phyloP scores from a whole-genome alignment of 2,888 invertebrate genomes.

The Corythucha ciliata region DNA sequence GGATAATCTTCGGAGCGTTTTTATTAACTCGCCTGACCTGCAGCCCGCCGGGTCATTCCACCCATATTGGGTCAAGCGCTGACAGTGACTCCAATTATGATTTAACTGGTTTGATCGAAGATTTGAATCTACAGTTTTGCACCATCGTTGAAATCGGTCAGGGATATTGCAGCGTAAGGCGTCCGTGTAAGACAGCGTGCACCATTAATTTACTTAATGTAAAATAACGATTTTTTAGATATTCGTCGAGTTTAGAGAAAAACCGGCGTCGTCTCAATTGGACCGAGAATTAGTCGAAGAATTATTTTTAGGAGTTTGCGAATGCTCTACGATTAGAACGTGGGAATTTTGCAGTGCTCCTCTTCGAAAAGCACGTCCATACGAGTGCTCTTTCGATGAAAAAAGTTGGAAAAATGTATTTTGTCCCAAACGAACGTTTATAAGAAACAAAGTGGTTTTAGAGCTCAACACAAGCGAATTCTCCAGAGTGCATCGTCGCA shows the following conservation, averaged over 20 bases:
- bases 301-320: constrained; percentile 44
- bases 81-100: constrained; percentile 24
- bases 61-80: too few species aligned
- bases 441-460: constrained; percentile 3
- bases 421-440: not conserved
- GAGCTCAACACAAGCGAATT: constrained; percentile 29
- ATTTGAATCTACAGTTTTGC: constrained; percentile 44
- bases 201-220: not conserved
- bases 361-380: constrained; percentile 37
- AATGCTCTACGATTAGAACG: constrained; percentile 40
- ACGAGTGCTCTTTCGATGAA: constrained; percentile 40
- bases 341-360: constrained; percentile 43
- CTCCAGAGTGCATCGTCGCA: constrained; percentile 42
- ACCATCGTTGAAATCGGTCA: constrained; percentile 45
- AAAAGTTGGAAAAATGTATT: constrained; percentile 26
- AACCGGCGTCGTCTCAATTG: constrained; percentile 16
- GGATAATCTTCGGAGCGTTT: too few species aligned
- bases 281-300: constrained; percentile 34
- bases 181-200: not conserved
- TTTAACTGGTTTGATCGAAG: constrained; percentile 24
- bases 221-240: constrained; percentile 28
- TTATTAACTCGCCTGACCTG: too few species aligned
- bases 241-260: constrained; percentile 36
- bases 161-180: constrained; percentile 42
- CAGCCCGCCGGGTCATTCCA: too few species aligned